These are phyloP conservation scores for Gallinago media DNA, from an alignment of 2,113 vertebrate genomes.

Conservation along the genomic window DNA sequence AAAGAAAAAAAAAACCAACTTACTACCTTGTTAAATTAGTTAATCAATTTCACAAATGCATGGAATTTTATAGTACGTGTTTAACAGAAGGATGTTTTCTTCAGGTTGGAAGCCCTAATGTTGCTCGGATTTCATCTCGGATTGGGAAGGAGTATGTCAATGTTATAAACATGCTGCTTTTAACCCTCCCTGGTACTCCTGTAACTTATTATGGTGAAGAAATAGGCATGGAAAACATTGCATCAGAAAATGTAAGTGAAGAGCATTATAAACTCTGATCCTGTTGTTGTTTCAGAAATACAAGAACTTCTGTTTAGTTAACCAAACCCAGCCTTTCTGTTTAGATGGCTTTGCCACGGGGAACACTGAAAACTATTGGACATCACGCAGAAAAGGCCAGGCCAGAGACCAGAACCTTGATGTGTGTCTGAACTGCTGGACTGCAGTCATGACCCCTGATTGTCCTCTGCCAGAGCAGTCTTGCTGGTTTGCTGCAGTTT, in stretches of 20 bases:
- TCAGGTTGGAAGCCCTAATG: slow-evolving; percentile 89
- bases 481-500: background rate
- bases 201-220: slow-evolving; percentile 97
- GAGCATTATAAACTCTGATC: background rate
- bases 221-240: slow-evolving; percentile 89
- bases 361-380: background rate
- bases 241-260: slow-evolving; percentile 40
- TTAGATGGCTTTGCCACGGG: background rate
- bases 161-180: slow-evolving; percentile 91
- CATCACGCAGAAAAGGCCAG: background rate
- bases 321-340: background rate
- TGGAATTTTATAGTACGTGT: background rate
- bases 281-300: background rate
- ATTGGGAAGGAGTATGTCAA: slow-evolving; percentile 79
- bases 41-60: background rate
- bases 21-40: background rate
- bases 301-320: background rate
- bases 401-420: background rate
- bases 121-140: slow-evolving; percentile 84
- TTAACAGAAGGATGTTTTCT: background rate
- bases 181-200: slow-evolving; percentile 94
- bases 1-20: background rate
- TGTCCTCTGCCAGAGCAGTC: background rate
- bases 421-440: background rate
- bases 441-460: background rate